A percentile compares a stretch with the other conserved stretches of the same genome.
Conservation (phyloP, 2,888 invertebrate genomes). For the Hyppa rectilinea region DNA sequence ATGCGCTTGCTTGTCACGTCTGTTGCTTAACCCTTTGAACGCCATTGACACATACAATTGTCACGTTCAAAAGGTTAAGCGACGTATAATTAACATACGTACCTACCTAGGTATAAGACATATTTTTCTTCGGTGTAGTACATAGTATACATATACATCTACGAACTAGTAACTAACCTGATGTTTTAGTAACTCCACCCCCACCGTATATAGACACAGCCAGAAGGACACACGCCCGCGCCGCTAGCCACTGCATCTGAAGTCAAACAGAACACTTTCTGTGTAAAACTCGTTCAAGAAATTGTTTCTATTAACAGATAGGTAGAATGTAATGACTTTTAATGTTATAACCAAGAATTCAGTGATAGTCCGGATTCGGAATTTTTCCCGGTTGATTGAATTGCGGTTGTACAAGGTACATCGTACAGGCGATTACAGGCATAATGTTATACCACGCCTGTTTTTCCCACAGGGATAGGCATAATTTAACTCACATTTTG, state of each 20-base stretch:
- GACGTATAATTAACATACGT: neutral
- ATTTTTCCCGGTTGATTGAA: no score
- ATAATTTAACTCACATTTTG: neutral
- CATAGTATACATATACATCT: neutral
- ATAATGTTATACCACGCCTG: neutral
- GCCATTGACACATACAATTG: no score
- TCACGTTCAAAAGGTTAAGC: no score
- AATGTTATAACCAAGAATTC: no score
- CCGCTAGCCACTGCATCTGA: constrained; percentile 76
- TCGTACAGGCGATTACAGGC: no score
- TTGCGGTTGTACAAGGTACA: no score
- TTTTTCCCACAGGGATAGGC: neutral
- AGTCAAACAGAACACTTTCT: constrained; percentile 33
- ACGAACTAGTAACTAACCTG: constrained; percentile 33
- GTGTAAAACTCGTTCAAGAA: neutral
- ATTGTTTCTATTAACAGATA: no score
- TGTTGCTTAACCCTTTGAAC: no score
- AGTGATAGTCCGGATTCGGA: no score
- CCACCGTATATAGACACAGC: constrained; percentile 71
- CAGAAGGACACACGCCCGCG: constrained; percentile 62
- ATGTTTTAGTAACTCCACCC: constrained; percentile 80
- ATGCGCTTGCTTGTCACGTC: no score
- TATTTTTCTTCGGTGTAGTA: no score
- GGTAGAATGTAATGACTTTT: no score
- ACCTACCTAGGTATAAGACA: neutral